Evolutionary conservation across 1,140 invertebrate species (phyloP).

Genomic region (Megalopta genalis): DNA sequence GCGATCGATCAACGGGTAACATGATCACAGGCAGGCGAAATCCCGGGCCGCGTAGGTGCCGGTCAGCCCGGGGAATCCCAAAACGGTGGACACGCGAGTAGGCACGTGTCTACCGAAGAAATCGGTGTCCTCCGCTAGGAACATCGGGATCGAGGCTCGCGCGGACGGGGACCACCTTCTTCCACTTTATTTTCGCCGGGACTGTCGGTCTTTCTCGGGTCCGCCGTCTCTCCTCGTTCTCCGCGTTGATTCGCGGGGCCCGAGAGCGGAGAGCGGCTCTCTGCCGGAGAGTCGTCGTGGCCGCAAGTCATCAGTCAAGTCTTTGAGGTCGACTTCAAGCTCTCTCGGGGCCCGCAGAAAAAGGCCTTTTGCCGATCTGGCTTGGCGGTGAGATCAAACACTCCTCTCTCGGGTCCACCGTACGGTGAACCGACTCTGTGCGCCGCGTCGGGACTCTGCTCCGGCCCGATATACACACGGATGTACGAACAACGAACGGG

Average conservation of each 20-base stretch:
- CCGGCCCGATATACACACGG: slow-evolving; percentile 56
- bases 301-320: slow-evolving; percentile 76
- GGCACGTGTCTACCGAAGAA: slow-evolving; percentile 71
- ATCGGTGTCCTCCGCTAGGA: slow-evolving; percentile 58
- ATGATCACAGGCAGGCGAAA: slow-evolving; percentile 1
- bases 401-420: slow-evolving; percentile 49
- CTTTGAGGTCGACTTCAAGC: slow-evolving; percentile 70
- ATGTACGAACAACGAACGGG: slow-evolving; percentile 46
- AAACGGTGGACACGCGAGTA: slow-evolving; percentile 69
- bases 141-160: slow-evolving; percentile 30
- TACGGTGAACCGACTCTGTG: slow-evolving; percentile 66
- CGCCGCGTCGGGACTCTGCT: slow-evolving; percentile 59
- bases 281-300: slow-evolving; percentile 48
- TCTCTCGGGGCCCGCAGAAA: slow-evolving; percentile 66
- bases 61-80: slow-evolving; percentile 29
- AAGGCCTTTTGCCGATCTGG: slow-evolving; percentile 74
- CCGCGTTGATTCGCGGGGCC: slow-evolving; percentile 19
- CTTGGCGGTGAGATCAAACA: slow-evolving; percentile 74
- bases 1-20: slow-evolving; percentile 11
- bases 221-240: background rate
- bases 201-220: background rate
- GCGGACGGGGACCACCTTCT: slow-evolving; percentile 7
- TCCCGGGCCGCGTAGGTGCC: background rate
- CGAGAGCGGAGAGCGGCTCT: background rate
- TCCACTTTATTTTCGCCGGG: slow-evolving; percentile 20